Conservation (phyloP, 2,113 vertebrate genomes). For the Lota lota region DNA sequence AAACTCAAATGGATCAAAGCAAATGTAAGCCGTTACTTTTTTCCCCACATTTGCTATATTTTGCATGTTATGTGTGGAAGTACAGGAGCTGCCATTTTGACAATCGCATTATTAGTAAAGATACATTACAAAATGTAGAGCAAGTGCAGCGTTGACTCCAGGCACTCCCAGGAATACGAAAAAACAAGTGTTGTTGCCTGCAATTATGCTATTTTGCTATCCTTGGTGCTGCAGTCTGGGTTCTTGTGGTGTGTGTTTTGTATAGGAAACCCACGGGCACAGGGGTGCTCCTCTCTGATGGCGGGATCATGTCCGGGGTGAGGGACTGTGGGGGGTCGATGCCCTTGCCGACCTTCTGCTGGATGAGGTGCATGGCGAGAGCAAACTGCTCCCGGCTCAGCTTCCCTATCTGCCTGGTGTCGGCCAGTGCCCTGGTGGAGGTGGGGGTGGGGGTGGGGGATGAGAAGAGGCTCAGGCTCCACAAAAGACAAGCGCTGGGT, state of each 20-base stretch:
- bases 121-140: too few relatives aligned
- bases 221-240: too few relatives aligned
- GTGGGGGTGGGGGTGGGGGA: background rate
- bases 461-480: background rate
- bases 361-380: slow-evolving; percentile 94
- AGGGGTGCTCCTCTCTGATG: slow-evolving; percentile 85
- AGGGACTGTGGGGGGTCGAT: slow-evolving; percentile 90
- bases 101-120: too few relatives aligned
- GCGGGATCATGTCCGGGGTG: slow-evolving; percentile 91
- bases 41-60: too few relatives aligned
- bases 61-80: too few relatives aligned
- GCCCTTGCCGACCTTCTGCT: slow-evolving; percentile 96
- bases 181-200: too few relatives aligned
- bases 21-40: too few relatives aligned
- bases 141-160: too few relatives aligned
- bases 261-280: slow-evolving; percentile 73
- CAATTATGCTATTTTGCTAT: too few relatives aligned
- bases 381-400: slow-evolving; percentile 93
- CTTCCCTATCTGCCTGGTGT: slow-evolving; percentile 93
- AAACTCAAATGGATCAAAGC: too few relatives aligned
- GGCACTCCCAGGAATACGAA: too few relatives aligned
- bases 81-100: too few relatives aligned
- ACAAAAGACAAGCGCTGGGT: background rate
- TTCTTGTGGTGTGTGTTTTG: background rate
- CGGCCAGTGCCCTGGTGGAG: slow-evolving; percentile 85